These are phyloP conservation scores for Sepiola atlantica DNA, from an alignment of 2,888 invertebrate species.

Conservation along the genomic window DNA sequence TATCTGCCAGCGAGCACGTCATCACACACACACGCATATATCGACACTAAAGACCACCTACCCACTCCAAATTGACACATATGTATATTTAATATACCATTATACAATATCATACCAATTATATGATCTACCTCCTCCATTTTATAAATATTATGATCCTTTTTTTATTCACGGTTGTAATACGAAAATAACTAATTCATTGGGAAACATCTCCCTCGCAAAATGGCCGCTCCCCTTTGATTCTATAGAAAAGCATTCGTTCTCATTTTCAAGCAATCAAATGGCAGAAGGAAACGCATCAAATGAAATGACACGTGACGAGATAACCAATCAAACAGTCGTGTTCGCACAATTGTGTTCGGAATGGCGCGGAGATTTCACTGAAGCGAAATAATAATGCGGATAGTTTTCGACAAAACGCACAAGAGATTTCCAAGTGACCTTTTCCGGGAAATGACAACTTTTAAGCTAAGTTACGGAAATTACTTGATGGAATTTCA, in stretches of 20 bases:
- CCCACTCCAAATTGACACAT: no score
- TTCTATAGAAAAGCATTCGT: neutral
- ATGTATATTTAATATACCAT: no score
- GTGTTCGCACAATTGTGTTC: neutral
- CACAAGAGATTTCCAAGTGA: neutral
- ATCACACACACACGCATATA: no score
- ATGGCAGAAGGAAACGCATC: neutral
- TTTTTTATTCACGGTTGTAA: neutral
- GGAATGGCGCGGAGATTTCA: neutral
- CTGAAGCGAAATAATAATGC: neutral
- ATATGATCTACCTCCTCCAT: no score
- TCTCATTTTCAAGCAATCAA: neutral
- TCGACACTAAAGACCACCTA: no score
- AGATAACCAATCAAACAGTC: neutral
- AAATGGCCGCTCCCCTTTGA: neutral
- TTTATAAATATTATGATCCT: neutral
- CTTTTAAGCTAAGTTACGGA: neutral
- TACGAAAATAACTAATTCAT: neutral
- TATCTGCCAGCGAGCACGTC: no score
- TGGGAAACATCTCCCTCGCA: neutral
- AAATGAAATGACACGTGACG: neutral
- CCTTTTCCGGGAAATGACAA: neutral
- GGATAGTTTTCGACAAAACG: neutral
- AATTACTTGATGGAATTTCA: neutral
- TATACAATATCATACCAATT: no score